Conservation (phyloP, 2,797 vertebrate genomes). For the Premnoplex brunnescens region DNA sequence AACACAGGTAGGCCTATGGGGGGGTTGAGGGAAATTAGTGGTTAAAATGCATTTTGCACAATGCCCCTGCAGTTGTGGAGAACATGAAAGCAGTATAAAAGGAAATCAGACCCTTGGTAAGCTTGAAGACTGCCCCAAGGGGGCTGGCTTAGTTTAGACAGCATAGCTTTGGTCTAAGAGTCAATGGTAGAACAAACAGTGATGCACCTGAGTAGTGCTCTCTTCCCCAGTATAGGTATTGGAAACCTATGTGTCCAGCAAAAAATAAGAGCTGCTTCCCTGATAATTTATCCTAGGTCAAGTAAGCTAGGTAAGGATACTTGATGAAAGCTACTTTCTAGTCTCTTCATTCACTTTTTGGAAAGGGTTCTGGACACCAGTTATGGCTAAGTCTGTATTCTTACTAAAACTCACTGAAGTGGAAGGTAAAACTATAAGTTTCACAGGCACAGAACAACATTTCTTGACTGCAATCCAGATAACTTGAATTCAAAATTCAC, state of each 20-base stretch:
- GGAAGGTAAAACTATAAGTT: neutral
- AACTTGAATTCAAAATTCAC: neutral
- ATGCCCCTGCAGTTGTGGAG: neutral
- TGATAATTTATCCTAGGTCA: neutral
- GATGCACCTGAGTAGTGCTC: neutral
- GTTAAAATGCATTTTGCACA: neutral
- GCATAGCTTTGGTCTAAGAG: neutral
- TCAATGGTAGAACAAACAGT: neutral
- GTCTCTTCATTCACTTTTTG: neutral
- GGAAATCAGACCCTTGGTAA: neutral
- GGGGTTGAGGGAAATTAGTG: neutral
- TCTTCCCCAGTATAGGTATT: neutral
- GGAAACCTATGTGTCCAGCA: neutral
- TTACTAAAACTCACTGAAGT: neutral
- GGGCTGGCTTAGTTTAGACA: neutral
- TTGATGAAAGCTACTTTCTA: neutral
- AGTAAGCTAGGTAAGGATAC: neutral
- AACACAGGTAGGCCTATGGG: neutral
- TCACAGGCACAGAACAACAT: neutral
- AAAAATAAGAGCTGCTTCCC: neutral
- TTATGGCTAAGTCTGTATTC: neutral
- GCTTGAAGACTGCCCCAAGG: fast-evolving
- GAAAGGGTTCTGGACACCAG: neutral
- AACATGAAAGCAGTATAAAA: neutral
- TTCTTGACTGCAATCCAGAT: neutral